Evolutionary conservation across 2,113 vertebrate genomes (phyloP).

Genomic region (Ariopsis seemanni): DNA sequence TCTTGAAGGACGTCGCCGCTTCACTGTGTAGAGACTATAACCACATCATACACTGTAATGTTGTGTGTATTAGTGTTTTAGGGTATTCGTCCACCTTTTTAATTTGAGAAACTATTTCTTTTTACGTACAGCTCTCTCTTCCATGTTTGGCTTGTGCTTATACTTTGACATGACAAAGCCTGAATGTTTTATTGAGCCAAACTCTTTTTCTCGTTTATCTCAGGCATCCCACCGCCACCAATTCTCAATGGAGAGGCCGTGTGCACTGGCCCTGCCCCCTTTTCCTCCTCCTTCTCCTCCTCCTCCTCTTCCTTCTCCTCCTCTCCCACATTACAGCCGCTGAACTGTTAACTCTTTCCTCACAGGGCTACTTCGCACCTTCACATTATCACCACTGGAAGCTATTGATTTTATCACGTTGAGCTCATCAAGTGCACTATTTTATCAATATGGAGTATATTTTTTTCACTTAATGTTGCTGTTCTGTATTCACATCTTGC

Average conservation of each 20-base stretch:
- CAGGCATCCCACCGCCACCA: constrained; percentile 47
- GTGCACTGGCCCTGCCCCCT: neutral
- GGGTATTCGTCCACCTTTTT: neutral
- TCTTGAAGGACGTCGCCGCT: neutral
- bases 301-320: constrained; percentile 17
- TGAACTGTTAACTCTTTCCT: constrained; percentile 51
- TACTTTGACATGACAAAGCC: neutral
- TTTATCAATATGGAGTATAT: neutral
- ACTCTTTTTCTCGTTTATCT: constrained; percentile 56
- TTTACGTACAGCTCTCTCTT: neutral
- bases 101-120: neutral
- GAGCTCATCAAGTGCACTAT: neutral
- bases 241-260: constrained; percentile 51
- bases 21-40: neutral
- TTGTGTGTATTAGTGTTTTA: neutral
- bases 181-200: constrained; percentile 5
- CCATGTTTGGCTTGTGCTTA: neutral
- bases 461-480: neutral
- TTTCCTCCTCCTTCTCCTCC: constrained; percentile 17
- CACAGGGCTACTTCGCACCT: neutral
- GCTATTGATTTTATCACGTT: neutral
- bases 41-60: neutral
- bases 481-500: neutral
- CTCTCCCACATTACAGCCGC: constrained; percentile 37
- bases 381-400: neutral